Evolutionary conservation across 2,888 invertebrate species (phyloP), one percentile per base, ranked within the genome.

Genomic region (Nebria salina): DNA sequence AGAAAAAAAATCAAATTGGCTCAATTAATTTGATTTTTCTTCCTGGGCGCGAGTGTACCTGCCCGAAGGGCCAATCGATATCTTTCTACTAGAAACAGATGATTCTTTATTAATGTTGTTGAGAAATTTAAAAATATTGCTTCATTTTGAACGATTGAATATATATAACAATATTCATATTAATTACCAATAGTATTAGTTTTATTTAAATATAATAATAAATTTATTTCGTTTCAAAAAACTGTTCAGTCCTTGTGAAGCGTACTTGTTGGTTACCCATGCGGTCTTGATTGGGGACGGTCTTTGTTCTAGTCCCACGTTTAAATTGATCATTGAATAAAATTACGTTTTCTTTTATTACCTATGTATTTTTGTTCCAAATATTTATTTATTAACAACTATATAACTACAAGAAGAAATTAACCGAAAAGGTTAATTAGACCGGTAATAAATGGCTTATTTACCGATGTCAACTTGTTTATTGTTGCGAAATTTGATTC

Each of bases 171-270:
- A 68, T 66, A 54, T 54, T 54, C 54, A 13, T 54, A 11, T 54
- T 54, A 54, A 54, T 54, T 54, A 54, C 54, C 54, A 54, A 54
- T 11, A 11, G 42, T 65, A 54, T 43, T 65, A 66, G 65, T 54
- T 75, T 75, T 79, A 79, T 68, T 78, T 66, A 74, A 74, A 54
- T 54, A 54, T 54, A 54, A 54, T 75, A 80, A 80, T 75, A 75
- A 75, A 7, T 54, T 54, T 54, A 8, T 11, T 54, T 54, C 34
- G 34, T 54, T 54, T 54, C 54, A 54, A 11, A 75, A 75, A 80
- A 80, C 80, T 80, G 75, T 75, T 80, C 80, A 80, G 80, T 80
- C 80, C 78, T 75, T 80, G 70, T 75, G 75, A 80, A 80, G 80
- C 80, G 80, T 80, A 80, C 80, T 80, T 54, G 80, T 80, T 80